Conservation (phyloP, 2,797 vertebrate genomes). For the Peromyscus attwateri region DNA sequence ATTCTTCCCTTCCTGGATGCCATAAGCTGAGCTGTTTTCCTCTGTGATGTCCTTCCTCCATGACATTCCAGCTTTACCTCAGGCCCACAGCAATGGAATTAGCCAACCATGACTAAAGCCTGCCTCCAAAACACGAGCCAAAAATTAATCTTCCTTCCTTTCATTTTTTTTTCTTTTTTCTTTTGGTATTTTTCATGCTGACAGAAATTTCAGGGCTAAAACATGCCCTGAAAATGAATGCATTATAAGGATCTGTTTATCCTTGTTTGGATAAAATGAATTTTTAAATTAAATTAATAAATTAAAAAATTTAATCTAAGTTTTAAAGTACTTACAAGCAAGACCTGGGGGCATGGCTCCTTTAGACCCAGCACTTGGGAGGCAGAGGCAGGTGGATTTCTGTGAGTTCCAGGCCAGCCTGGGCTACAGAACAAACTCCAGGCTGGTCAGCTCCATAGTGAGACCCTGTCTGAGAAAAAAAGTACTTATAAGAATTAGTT, state of each 20-base stretch:
- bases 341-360: no score
- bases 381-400: neutral
- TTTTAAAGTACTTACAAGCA: neutral
- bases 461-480: neutral
- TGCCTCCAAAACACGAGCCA: neutral
- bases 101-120: neutral
- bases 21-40: neutral
- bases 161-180: neutral
- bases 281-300: neutral
- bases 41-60: neutral
- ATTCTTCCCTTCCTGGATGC: neutral
- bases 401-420: neutral
- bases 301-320: neutral
- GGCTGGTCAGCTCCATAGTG: neutral
- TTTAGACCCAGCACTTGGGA: neutral
- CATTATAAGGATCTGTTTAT: neutral
- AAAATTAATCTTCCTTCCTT: neutral
- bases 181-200: neutral
- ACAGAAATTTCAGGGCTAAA: neutral
- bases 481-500: neutral
- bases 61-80: neutral
- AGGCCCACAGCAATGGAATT: neutral
- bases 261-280: slow-evolving; percentile 1
- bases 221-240: neutral
- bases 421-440: neutral